Evolutionary conservation across 2,888 invertebrate genomes (phyloP), one percentile per base, ranked within the genome.

Genomic region (Drosophila mercatorum): DNA sequence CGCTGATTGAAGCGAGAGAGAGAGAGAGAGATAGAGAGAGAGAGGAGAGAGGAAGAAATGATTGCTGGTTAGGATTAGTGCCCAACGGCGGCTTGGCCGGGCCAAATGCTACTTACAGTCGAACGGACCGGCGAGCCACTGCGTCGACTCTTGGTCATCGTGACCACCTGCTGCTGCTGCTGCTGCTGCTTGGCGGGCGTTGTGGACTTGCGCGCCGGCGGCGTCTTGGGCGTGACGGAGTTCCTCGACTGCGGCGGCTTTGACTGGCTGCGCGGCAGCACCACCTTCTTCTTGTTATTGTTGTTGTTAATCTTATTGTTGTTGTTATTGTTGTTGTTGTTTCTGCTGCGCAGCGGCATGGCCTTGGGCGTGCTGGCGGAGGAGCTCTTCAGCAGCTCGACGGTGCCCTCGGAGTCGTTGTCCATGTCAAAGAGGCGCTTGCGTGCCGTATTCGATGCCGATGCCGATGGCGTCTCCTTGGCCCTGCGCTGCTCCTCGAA

Each of bases 381-480:
- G 7, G 56, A 43, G 38, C 66, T 76, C 11, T 46, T 61, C 22
- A 49, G 14, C 26, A 59, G 53, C 14, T 69, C 64, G 2, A 62
- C 55, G 2, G 34, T n/a, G 1, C 5, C 40, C 1, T 77, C 72
- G 3, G 58, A 40, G 2, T 63, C 61, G 22, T 44, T 46, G 53
- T 44, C 61, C 14, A 49, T 0, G 2, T 65, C 69, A 8, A 83
- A 83, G 36, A 87, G 71, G 4, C 82, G 72, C 47, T 84, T 83
- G 11, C 84, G 73, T 14, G 69, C 71, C 6, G 72, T 26, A 55
- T 26, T 53, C 31, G 38, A 12, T 5, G n/a, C 34, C 3, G 36
- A 56, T 22, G 22, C 22, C 2, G 22, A 22, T 22, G 22, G 22
- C 22, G 22, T 22, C 3, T 51, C 38, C 6, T 47, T n/a, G 2